Evolutionary conservation across 2,888 invertebrate species (phyloP).

Genomic region (Leptinotarsa peninsularis): DNA sequence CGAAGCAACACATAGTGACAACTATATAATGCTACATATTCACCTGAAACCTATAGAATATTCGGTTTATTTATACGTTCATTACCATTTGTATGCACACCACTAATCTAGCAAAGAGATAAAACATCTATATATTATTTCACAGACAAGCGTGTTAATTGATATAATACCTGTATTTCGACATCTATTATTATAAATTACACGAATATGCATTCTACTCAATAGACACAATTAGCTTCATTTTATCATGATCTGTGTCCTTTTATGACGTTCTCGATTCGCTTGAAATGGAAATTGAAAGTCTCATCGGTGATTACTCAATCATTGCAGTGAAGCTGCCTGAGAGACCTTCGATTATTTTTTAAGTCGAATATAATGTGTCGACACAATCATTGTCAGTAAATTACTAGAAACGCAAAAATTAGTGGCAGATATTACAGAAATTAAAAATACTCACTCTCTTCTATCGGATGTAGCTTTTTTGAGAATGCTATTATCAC

Average conservation of each 20-base stretch:
- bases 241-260: neutral
- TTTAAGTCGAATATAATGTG: neutral
- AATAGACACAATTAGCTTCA: neutral
- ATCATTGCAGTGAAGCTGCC: neutral
- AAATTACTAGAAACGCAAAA: neutral
- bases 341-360: neutral
- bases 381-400: neutral
- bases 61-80: too few species aligned
- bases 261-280: neutral
- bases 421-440: too few species aligned
- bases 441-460: too few species aligned
- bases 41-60: too few species aligned
- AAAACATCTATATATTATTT: too few species aligned
- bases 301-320: neutral
- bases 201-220: neutral
- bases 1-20: too few species aligned
- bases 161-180: neutral
- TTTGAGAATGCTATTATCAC: too few species aligned
- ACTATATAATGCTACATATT: too few species aligned
- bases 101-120: too few species aligned
- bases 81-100: too few species aligned
- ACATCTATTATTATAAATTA: neutral
- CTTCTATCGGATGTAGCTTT: too few species aligned
- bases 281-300: constrained; percentile 2
- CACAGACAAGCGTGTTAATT: too few species aligned